These are phyloP conservation scores for Murina feae DNA, from an alignment of 2,113 vertebrate genomes.

Conservation along the genomic window DNA sequence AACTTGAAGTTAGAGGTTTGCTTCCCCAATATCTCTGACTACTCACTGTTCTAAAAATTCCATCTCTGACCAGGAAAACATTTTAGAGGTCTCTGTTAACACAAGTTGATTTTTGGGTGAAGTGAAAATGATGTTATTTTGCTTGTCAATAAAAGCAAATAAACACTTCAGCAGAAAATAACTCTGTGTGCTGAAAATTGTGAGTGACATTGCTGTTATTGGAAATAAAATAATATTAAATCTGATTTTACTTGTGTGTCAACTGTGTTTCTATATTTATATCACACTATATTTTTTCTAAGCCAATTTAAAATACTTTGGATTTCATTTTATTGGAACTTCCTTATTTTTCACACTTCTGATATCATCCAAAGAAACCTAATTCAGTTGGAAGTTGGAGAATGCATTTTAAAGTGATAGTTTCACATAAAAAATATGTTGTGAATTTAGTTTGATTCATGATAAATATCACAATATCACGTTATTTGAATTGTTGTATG, in stretches of 20 bases:
- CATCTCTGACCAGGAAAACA: background rate
- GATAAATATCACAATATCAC: background rate
- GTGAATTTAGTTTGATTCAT: background rate
- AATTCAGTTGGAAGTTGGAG: background rate
- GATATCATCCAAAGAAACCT: background rate
- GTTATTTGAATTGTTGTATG: background rate
- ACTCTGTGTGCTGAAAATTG: conserved; percentile 15
- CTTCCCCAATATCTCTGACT: background rate
- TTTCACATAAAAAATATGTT: background rate
- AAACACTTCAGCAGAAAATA: conserved; percentile 7
- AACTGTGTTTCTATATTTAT: conserved; percentile 44
- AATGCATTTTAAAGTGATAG: background rate
- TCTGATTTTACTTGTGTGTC: conserved; percentile 57
- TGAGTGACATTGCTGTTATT: conserved; percentile 45
- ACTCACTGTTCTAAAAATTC: background rate
- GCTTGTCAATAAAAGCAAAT: conserved; percentile 44
- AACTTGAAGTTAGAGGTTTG: background rate
- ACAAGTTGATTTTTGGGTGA: background rate
- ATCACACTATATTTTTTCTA: background rate
- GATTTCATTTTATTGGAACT: conserved; percentile 17
- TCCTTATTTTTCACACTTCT: conserved; percentile 8
- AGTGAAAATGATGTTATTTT: conserved; percentile 36
- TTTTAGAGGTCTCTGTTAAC: background rate
- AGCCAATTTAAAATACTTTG: conserved; percentile 32
- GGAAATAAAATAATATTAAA: conserved; percentile 60